phyloP scores from a whole-genome alignment of 2,113 vertebrate genomes.

The Nothobranchius furzeri region DNA sequence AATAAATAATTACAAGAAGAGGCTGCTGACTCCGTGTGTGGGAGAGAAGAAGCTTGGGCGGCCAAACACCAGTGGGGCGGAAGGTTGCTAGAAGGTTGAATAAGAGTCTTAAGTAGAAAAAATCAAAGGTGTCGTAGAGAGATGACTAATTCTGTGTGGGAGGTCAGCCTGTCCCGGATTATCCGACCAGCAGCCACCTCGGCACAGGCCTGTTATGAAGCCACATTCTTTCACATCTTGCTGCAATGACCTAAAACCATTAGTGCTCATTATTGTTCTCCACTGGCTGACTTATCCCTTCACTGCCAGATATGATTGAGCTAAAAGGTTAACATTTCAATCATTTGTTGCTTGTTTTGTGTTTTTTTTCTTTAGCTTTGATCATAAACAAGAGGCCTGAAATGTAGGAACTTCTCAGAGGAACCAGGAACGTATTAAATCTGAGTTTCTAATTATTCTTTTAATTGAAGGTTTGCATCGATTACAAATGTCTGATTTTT shows the following conservation, averaged over 20 bases:
- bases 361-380: too few species aligned
- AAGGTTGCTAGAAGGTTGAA: conserved; percentile 65
- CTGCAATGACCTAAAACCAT: not conserved
- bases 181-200: conserved; percentile 68
- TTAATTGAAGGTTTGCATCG: too few species aligned
- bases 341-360: not conserved
- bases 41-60: conserved; percentile 35
- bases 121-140: conserved; percentile 66
- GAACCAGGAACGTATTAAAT: too few species aligned
- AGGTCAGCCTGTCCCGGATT: conserved; percentile 76
- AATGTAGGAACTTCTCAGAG: too few species aligned
- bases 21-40: conserved; percentile 34
- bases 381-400: too few species aligned
- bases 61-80: conserved; percentile 43
- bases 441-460: too few species aligned
- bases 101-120: conserved; percentile 65
- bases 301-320: not conserved
- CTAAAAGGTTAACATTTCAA: not conserved
- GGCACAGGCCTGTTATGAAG: conserved; percentile 53
- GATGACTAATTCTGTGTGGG: conserved; percentile 82
- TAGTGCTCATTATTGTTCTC: not conserved
- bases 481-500: not conserved
- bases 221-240: conserved; percentile 39
- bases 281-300: not conserved
- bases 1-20: conserved; percentile 42